A percentile compares a stretch with the other conserved stretches of the same genome.
Conservation (phyloP, 2,113 vertebrate species). For the Nerophis ophidion region DNA sequence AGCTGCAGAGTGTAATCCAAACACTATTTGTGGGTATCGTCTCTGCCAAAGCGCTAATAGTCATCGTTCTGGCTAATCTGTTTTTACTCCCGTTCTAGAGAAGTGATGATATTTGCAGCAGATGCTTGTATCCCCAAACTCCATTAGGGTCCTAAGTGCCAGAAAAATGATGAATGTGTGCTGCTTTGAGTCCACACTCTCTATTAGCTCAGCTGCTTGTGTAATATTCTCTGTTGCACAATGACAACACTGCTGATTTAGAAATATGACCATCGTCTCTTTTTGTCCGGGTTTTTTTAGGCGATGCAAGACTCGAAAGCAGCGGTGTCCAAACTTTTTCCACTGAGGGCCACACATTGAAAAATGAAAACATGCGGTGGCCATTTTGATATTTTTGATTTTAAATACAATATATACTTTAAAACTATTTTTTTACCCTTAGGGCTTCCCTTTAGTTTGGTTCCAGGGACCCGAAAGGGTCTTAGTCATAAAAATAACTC, state of each 20-base stretch:
- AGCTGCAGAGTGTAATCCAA: background rate
- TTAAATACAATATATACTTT: too few relatives aligned
- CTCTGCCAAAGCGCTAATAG: slow-evolving; percentile 5
- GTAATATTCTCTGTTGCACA: background rate
- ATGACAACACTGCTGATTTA: background rate
- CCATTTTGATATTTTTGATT: too few relatives aligned
- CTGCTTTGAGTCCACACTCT: slow-evolving; percentile 3
- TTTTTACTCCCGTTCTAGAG: slow-evolving; percentile 5
- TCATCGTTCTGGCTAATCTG: slow-evolving; percentile 13
- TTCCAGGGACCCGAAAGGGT: too few relatives aligned
- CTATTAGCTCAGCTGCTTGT: slow-evolving; percentile 1
- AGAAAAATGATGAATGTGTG: slow-evolving; percentile 1
- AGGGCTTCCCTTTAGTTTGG: too few relatives aligned
- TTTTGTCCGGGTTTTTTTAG: background rate
- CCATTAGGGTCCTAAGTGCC: slow-evolving; percentile 5
- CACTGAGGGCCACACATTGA: too few relatives aligned
- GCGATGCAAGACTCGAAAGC: too few relatives aligned
- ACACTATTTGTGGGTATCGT: background rate
- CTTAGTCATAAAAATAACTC: too few relatives aligned
- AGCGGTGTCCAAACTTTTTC: too few relatives aligned
- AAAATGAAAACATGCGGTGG: too few relatives aligned
- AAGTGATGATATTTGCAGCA: background rate
- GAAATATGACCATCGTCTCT: slow-evolving; percentile 1
- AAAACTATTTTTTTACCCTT: too few relatives aligned
- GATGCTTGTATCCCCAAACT: slow-evolving; percentile 13